Conservation (phyloP, 2,888 invertebrate genomes). For the Mesopsocus fuscifrons region DNA sequence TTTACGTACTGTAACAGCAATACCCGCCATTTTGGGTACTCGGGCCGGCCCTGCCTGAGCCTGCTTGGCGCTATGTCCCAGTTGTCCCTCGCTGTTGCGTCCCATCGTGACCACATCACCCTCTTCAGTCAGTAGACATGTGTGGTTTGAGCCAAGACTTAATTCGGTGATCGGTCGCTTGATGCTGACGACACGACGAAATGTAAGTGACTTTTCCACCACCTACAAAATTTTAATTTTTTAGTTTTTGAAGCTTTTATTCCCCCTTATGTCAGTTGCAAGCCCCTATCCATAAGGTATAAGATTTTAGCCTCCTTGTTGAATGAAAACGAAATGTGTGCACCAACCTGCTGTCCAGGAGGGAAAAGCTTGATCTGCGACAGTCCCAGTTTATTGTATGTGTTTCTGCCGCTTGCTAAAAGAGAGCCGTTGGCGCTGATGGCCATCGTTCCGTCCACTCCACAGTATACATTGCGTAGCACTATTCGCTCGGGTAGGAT, state of each 20-base stretch:
- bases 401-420: constrained; percentile 42
- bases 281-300: too few relatives aligned
- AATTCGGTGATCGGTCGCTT: constrained; percentile 34
- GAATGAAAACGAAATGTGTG: too few relatives aligned
- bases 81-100: constrained; percentile 40
- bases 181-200: constrained; percentile 26
- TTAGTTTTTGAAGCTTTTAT: constrained; percentile 18
- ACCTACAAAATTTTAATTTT: constrained; percentile 18
- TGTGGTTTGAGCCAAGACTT: constrained; percentile 38
- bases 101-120: constrained; percentile 45
- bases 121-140: constrained; percentile 38
- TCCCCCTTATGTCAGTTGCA: constrained; percentile 23
- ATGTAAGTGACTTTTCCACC: constrained; percentile 24
- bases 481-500: constrained; percentile 28
- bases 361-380: constrained; percentile 21
- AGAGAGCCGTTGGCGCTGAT: constrained; percentile 37
- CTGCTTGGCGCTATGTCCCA: constrained; percentile 30
- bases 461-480: constrained; percentile 35
- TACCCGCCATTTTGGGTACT: constrained; percentile 26
- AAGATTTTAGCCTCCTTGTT: too few relatives aligned
- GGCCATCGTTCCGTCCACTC: constrained; percentile 38
- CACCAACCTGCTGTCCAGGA: constrained; percentile 12
- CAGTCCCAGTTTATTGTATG: constrained; percentile 43
- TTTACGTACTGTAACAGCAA: constrained; percentile 24
- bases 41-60: constrained; percentile 24